Conservation (phyloP, 2,113 vertebrate genomes). For the Tachuris rubrigastra region DNA sequence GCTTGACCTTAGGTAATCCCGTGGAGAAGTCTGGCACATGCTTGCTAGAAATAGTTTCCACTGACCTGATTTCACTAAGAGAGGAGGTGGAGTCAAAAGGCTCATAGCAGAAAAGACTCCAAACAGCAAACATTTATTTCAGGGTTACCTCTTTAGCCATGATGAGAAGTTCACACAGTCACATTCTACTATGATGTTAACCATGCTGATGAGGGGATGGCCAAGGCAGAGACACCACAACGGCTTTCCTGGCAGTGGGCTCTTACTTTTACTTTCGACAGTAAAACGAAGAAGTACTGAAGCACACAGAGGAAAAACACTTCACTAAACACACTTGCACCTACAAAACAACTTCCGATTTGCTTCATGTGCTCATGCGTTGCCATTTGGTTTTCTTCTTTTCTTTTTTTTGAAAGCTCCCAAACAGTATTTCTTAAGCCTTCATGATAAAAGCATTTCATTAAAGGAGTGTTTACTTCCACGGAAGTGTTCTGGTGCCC, state of each 20-base stretch:
- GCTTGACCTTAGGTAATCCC: slow-evolving; percentile 50
- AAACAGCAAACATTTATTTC: neutral
- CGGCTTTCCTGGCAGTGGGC: neutral
- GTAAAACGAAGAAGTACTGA: neutral
- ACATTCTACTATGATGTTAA: neutral
- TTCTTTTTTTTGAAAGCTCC: neutral
- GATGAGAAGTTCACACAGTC: neutral
- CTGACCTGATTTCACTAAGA: slow-evolving; percentile 57
- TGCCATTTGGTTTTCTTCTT: neutral
- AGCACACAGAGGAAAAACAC: neutral
- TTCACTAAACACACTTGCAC: neutral
- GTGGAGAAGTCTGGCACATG: neutral
- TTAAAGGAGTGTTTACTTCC: neutral
- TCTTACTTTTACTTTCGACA: neutral
- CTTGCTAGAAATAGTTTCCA: slow-evolving; percentile 59
- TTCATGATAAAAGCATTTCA: neutral
- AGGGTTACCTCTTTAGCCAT: neutral
- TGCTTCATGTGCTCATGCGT: neutral
- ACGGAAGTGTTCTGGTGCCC: neutral
- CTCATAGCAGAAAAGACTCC: neutral
- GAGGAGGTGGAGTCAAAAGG: slow-evolving; percentile 48
- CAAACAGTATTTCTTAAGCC: neutral
- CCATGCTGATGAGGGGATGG: neutral
- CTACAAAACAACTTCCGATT: neutral
- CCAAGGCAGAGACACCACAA: neutral